Evolutionary conservation across 2,113 vertebrate species (phyloP).

Genomic region (Murina feae): DNA sequence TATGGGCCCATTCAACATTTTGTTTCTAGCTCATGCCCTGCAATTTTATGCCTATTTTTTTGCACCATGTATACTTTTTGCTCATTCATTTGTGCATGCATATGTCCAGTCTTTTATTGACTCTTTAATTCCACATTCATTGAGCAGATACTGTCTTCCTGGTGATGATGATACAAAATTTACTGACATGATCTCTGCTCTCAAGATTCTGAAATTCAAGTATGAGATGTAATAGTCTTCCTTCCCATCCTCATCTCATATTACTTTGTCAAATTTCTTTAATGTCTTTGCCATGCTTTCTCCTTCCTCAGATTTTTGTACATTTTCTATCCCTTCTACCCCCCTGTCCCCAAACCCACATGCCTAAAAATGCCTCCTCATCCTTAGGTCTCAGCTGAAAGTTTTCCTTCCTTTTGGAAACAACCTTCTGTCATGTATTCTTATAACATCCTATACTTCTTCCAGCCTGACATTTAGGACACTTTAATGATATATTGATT

Average conservation of each 20-base stretch:
- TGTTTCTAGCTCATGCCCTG: not conserved
- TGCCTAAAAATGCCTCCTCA: not conserved
- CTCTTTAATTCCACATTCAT: conserved; percentile 7
- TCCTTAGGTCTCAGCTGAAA: not conserved
- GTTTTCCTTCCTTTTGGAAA: not conserved
- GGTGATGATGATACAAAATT: not conserved
- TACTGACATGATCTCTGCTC: not conserved
- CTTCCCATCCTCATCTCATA: not conserved
- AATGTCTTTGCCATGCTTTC: not conserved
- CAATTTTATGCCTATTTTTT: conserved; percentile 13
- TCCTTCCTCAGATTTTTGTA: not conserved
- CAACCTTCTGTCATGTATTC: not conserved
- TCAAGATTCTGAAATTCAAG: not conserved
- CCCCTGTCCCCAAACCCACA: not conserved
- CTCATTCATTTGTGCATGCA: not conserved
- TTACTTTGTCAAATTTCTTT: not conserved
- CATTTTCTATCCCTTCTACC: not conserved
- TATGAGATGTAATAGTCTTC: not conserved
- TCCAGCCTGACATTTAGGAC: not conserved
- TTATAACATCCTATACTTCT: not conserved
- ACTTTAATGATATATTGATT: not conserved
- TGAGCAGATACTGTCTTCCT: not conserved
- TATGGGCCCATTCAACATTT: not conserved
- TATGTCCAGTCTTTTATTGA: not conserved
- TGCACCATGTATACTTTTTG: not conserved